Percentiles rank a stretch among this genome's conserved stretches.
These are phyloP conservation scores for Cacatua alba DNA, from an alignment of 2,113 vertebrate species.

Conservation along the genomic window DNA sequence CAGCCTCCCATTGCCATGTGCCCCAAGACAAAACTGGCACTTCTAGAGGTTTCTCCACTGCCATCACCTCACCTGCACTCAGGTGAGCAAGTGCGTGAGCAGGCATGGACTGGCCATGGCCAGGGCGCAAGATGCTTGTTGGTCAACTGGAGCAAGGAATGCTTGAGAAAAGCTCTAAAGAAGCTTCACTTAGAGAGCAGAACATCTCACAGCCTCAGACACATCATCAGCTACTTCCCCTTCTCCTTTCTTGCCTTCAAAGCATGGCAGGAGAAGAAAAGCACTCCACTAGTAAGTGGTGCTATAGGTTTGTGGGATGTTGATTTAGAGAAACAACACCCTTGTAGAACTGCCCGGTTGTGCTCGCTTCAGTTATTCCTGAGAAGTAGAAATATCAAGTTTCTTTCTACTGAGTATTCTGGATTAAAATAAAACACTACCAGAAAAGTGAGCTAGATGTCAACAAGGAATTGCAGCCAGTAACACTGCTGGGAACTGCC, in stretches of 20 bases:
- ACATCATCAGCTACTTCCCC: neutral
- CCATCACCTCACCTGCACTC: neutral
- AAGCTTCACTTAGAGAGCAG: neutral
- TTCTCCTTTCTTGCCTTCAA: neutral
- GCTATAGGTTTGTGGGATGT: neutral
- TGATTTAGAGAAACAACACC: neutral
- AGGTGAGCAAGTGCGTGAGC: fast-evolving
- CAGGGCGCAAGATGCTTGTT: neutral
- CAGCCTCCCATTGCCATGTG: fast-evolving
- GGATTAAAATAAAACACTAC: neutral
- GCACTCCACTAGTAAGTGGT: neutral
- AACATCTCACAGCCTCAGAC: neutral
- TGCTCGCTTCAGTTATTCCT: neutral
- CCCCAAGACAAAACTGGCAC: neutral
- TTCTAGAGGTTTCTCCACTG: neutral
- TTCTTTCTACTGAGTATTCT: neutral
- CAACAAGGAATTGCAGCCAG: neutral
- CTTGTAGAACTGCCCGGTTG: neutral
- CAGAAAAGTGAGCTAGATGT: neutral
- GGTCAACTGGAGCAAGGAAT: neutral
- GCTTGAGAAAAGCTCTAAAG: neutral
- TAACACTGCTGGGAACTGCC: neutral
- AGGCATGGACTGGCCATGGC: fast-evolving
- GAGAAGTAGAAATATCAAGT: fast-evolving
- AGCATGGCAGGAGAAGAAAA: neutral